Percentiles rank a stretch among this genome's conserved stretches.
Conservation (phyloP, 1,140 invertebrate species). For the Adoxophyes honmai region DNA sequence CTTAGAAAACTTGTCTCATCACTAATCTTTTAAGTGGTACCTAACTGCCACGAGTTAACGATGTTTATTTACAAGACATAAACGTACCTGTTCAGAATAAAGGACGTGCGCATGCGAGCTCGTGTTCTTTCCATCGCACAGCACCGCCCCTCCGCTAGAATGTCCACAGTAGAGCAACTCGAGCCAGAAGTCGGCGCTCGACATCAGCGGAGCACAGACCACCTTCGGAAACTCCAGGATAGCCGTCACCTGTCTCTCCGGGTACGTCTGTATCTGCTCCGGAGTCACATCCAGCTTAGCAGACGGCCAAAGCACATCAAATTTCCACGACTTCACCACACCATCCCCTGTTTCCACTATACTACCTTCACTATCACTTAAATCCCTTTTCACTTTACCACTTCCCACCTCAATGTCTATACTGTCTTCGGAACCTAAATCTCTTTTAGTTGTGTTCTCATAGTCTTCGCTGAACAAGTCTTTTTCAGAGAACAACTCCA, state of each 20-base stretch:
- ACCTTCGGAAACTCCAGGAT: conserved; percentile 85
- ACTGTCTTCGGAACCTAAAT: too few species aligned
- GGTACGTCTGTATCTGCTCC: conserved; percentile 87
- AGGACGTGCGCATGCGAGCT: conserved; percentile 67
- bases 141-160: conserved; percentile 68
- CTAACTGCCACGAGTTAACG: too few species aligned
- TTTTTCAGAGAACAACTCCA: conserved; percentile 63
- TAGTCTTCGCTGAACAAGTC: conserved; percentile 66
- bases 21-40: too few species aligned
- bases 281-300: conserved; percentile 84
- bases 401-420: not conserved
- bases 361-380: conserved; percentile 40
- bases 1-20: too few species aligned
- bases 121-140: conserved; percentile 69
- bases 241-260: conserved; percentile 82
- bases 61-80: too few species aligned
- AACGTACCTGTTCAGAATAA: conserved; percentile 69
- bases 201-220: conserved; percentile 80
- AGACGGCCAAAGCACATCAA: conserved; percentile 88
- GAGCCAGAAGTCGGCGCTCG: conserved; percentile 84
- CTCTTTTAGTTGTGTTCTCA: conserved; percentile 6
- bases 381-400: conserved; percentile 36
- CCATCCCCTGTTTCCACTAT: conserved; percentile 62
- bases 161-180: conserved; percentile 88
- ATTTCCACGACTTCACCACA: conserved; percentile 75